Conservation (phyloP, 37 sponge, comb jelly and placozoan genomes). For the Theonella swinhoei region DNA sequence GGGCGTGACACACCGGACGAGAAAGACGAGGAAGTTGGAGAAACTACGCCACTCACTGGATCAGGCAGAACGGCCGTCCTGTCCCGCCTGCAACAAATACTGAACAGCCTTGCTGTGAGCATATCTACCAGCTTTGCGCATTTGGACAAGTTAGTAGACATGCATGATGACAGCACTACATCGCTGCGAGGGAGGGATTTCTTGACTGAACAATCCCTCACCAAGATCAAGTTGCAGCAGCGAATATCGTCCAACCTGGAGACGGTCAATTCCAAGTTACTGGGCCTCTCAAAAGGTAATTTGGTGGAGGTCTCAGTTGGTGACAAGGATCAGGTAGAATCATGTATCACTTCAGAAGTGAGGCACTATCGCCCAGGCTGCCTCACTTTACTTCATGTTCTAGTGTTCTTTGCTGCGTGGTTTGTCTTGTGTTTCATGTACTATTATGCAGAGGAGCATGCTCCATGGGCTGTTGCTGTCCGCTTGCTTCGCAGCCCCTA, state of each 20-base stretch:
- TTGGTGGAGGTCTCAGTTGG: background rate
- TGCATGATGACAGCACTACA: background rate
- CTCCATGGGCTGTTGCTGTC: conserved; percentile 40
- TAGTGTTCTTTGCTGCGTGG: conserved; percentile 2
- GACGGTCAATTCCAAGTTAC: background rate
- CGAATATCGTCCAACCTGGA: background rate
- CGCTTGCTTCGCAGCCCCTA: conserved; percentile 72
- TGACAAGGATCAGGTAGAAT: background rate
- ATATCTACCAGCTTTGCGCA: background rate
- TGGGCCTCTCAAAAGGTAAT: background rate
- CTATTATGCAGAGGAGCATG: background rate
- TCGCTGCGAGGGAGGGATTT: background rate
- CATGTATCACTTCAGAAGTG: background rate
- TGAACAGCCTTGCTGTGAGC: background rate
- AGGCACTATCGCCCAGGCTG: background rate
- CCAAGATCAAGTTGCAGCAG: background rate
- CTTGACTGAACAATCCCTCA: background rate
- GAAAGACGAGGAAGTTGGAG: background rate
- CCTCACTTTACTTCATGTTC: background rate
- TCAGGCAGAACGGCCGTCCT: background rate
- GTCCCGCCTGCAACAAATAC: background rate
- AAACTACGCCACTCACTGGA: background rate
- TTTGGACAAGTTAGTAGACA: background rate
- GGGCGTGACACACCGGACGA: background rate
- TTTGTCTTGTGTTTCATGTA: conserved; percentile 15